Conservation (phyloP, 2,797 vertebrate genomes). For the Scomberomorus guttatus region DNA sequence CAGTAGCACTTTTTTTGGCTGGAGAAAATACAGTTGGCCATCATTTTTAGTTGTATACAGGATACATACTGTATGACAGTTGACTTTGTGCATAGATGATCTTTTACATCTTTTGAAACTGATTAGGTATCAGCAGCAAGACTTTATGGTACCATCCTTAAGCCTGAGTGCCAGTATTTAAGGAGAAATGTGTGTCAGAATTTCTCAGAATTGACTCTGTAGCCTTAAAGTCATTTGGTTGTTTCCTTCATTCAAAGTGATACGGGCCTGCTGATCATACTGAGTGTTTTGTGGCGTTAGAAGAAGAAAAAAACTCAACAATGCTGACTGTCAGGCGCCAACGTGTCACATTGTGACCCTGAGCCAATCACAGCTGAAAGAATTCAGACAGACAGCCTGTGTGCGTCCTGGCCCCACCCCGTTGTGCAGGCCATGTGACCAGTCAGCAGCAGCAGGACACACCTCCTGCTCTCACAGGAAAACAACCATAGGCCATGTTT, state of each 20-base stretch:
- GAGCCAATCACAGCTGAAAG: conserved; percentile 53
- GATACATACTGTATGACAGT: neutral
- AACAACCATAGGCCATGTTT: conserved; percentile 25
- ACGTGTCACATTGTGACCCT: conserved; percentile 46
- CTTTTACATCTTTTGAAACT: neutral
- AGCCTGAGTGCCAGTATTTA: neutral
- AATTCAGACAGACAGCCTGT: conserved; percentile 44
- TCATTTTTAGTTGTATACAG: no score
- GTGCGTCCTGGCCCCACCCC: conserved; percentile 6
- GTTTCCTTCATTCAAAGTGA: conserved; percentile 5
- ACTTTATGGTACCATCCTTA: neutral
- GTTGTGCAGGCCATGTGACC: conserved; percentile 43
- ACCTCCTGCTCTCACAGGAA: conserved; percentile 27
- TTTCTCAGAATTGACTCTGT: neutral
- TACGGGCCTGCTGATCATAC: neutral
- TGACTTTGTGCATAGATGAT: neutral
- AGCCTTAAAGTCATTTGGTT: neutral
- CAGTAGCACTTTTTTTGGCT: no score
- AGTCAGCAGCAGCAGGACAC: conserved; percentile 25
- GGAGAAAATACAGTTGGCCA: no score
- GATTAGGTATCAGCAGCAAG: neutral
- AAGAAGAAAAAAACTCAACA: conserved; percentile 13
- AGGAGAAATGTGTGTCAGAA: neutral
- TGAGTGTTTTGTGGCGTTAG: conserved; percentile 1
- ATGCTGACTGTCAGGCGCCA: conserved; percentile 35